Percentiles rank a stretch among this genome's conserved stretches.
Evolutionary conservation across 1,140 invertebrate species (phyloP).

Genomic region (Trichomalopsis sarcophagae): DNA sequence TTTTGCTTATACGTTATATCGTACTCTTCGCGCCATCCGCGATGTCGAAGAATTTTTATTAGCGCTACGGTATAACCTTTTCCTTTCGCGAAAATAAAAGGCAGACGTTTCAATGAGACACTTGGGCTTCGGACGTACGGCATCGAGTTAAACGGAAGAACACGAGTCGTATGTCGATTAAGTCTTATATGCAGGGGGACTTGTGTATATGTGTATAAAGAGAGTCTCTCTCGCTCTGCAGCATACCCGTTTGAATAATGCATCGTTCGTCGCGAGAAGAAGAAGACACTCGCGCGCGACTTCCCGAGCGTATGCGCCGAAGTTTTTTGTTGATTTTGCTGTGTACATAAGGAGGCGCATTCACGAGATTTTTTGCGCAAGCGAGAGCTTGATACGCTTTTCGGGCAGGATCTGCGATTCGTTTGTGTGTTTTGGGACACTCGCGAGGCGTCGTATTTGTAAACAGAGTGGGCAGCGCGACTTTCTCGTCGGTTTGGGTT

Average conservation of each 20-base stretch:
- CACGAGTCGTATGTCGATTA: background rate
- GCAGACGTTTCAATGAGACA: background rate
- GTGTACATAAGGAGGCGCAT: background rate
- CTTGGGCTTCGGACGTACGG: background rate
- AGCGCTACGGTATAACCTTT: background rate
- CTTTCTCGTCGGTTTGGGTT: too few relatives aligned
- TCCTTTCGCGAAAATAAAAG: background rate
- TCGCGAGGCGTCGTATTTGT: too few relatives aligned
- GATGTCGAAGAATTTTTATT: background rate
- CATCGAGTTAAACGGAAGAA: background rate
- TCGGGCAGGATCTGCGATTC: background rate
- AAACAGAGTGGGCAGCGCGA: too few relatives aligned
- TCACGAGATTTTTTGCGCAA: background rate
- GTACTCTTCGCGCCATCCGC: constrained; percentile 24
- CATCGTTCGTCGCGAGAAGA: constrained; percentile 4
- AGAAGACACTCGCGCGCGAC: background rate
- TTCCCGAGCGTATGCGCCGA: background rate
- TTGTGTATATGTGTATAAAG: background rate
- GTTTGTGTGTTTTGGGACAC: too few relatives aligned
- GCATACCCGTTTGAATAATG: constrained; percentile 27
- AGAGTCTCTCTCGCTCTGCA: background rate
- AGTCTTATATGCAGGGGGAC: background rate
- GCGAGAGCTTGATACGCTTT: background rate
- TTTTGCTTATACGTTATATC: constrained; percentile 29
- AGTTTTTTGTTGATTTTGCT: constrained; percentile 3